These are phyloP conservation scores for Siniperca undulata DNA, from an alignment of 2,797 vertebrate species.

Conservation along the genomic window DNA sequence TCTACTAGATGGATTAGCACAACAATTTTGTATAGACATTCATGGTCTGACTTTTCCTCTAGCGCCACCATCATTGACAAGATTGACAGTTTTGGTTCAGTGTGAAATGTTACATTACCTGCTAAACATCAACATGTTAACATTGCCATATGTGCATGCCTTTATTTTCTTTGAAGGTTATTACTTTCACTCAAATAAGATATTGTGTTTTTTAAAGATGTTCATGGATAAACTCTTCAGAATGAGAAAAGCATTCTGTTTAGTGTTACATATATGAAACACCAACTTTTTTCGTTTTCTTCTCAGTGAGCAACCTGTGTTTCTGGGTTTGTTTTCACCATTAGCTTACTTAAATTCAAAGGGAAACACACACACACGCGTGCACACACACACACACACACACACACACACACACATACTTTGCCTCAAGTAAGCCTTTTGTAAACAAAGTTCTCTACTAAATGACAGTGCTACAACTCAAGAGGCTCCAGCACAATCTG, in stretches of 20 bases:
- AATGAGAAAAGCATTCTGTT: background rate
- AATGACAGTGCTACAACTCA: conserved; percentile 27
- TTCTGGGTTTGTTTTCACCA: conserved; percentile 10
- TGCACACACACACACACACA: no score
- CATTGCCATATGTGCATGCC: background rate
- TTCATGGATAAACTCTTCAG: background rate
- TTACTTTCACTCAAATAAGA: background rate
- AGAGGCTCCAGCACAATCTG: conserved; percentile 44
- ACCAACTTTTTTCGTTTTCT: background rate
- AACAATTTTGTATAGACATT: no score
- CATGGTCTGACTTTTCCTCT: no score
- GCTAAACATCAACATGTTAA: no score
- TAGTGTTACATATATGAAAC: background rate
- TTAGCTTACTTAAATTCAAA: conserved; percentile 8
- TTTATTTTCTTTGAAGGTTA: background rate
- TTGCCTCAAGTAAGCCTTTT: conserved; percentile 15
- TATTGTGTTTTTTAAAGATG: background rate
- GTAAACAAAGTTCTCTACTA: conserved; percentile 36
- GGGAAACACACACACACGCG: no score
- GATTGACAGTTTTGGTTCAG: no score
- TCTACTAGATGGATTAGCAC: no score
- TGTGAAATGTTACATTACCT: no score
- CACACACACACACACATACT: background rate
- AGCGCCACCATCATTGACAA: no score
- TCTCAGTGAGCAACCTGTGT: background rate